These are phyloP conservation scores for Gortyna flavago DNA, from an alignment of 2,888 invertebrate genomes.

Conservation along the genomic window DNA sequence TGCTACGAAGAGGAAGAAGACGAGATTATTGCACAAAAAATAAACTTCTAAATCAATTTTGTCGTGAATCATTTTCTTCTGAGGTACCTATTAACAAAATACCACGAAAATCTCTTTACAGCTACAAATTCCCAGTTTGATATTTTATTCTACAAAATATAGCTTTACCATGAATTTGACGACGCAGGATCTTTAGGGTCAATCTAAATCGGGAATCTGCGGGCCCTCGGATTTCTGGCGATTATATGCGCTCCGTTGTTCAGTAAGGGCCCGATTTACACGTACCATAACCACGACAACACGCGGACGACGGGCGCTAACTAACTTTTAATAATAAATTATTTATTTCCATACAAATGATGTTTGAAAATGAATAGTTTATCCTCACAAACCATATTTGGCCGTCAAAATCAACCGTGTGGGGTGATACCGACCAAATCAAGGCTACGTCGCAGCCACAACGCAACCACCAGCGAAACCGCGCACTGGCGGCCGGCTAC, in stretches of 20 bases:
- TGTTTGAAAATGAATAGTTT: not conserved
- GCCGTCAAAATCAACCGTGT: not conserved
- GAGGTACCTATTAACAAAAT: not conserved
- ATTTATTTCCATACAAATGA: no score
- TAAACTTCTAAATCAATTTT: no score
- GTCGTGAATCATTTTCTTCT: not conserved
- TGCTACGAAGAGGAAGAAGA: no score
- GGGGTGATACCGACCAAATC: not conserved
- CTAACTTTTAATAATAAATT: no score
- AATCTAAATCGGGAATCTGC: constrained; percentile 13
- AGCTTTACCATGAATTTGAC: not conserved
- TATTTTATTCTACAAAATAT: not conserved
- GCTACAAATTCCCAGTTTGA: not conserved
- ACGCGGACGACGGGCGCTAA: not conserved
- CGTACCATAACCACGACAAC: not conserved
- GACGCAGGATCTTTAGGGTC: constrained; percentile 10
- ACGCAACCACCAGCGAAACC: not conserved
- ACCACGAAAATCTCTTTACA: not conserved
- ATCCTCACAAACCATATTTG: not conserved
- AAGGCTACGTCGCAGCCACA: not conserved
- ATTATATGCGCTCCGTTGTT: constrained; percentile 6
- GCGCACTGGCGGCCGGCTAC: not conserved
- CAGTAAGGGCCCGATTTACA: not conserved
- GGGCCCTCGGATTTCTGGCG: not conserved
- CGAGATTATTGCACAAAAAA: no score